These are phyloP conservation scores for Hippocampus comes DNA, from an alignment of 2,113 vertebrate genomes.

Conservation along the genomic window DNA sequence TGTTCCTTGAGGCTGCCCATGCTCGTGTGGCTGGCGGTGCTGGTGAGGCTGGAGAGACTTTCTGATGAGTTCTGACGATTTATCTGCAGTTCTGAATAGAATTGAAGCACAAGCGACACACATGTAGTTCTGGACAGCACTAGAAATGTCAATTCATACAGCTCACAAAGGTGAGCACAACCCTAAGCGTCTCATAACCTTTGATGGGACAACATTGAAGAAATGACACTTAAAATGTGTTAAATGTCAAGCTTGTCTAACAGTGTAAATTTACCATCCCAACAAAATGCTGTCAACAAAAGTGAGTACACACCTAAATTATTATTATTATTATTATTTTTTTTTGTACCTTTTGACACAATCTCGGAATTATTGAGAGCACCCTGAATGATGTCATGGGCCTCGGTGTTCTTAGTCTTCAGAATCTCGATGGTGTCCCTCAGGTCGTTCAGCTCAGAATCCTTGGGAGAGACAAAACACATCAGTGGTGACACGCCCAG, in stretches of 20 bases:
- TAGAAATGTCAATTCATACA: background rate
- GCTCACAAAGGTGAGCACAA: no score
- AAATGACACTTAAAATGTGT: background rate
- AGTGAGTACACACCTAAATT: background rate
- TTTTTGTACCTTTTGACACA: conserved; percentile 80
- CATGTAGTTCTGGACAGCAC: background rate
- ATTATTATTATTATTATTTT: no score
- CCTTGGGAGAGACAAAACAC: conserved; percentile 67
- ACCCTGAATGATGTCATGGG: conserved; percentile 88
- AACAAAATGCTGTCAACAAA: background rate
- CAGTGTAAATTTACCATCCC: no score
- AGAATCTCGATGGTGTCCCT: conserved; percentile 90
- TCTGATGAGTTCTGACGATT: conserved; percentile 95
- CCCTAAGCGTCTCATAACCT: no score
- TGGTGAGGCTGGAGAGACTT: conserved; percentile 93
- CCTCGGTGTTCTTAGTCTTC: conserved; percentile 90
- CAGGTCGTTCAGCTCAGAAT: conserved; percentile 85
- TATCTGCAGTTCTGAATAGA: conserved; percentile 81
- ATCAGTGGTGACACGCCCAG: no score
- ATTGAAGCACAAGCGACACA: background rate
- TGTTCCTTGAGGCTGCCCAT: conserved; percentile 88
- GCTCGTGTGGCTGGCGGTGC: conserved; percentile 80
- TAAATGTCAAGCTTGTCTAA: no score
- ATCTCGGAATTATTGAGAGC: conserved; percentile 82
- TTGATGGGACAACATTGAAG: background rate